Percentiles rank a stretch among this genome's conserved stretches.
Evolutionary conservation across 92 coral and sea anemone genomes (phyloP).

Genomic region (Chrysogorgia sp.): DNA sequence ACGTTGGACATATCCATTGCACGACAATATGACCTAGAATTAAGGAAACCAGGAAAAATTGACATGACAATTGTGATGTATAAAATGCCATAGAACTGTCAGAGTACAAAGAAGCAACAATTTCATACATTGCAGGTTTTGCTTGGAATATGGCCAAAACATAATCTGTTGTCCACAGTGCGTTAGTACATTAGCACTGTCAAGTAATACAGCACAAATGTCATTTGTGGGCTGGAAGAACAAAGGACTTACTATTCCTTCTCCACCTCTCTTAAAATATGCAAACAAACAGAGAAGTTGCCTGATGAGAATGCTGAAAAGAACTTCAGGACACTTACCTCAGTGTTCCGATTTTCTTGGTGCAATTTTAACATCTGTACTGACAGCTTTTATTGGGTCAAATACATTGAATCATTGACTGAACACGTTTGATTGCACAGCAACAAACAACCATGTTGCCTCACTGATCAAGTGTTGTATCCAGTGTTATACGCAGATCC

Average conservation of each 20-base stretch:
- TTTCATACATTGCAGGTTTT: conserved; percentile 39
- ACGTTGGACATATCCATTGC: too few species aligned
- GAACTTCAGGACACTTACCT: neutral
- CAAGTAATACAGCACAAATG: neutral
- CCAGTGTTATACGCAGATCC: neutral
- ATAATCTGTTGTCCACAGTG: conserved; percentile 18
- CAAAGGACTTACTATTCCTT: neutral
- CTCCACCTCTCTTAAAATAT: neutral
- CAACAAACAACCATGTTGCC: conserved; percentile 7
- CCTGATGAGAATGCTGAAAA: conserved; percentile 12
- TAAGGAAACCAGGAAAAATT: too few species aligned
- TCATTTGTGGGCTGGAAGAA: conserved; percentile 21
- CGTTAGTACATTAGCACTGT: neutral
- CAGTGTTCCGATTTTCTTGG: neutral
- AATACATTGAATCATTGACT: neutral
- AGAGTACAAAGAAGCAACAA: conserved; percentile 7
- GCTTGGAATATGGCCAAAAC: conserved; percentile 11
- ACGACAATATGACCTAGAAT: too few species aligned
- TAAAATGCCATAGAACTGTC: too few species aligned
- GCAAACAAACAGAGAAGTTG: neutral
- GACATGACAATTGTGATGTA: too few species aligned
- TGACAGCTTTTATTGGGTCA: neutral
- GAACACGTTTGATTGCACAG: conserved; percentile 23
- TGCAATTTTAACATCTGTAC: conserved; percentile 3
- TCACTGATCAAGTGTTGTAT: conserved; percentile 15